Percentiles rank a stretch among this genome's conserved stretches.
These are phyloP conservation scores for Copidosoma floridanum DNA, from an alignment of 1,140 invertebrate genomes.

Conservation along the genomic window DNA sequence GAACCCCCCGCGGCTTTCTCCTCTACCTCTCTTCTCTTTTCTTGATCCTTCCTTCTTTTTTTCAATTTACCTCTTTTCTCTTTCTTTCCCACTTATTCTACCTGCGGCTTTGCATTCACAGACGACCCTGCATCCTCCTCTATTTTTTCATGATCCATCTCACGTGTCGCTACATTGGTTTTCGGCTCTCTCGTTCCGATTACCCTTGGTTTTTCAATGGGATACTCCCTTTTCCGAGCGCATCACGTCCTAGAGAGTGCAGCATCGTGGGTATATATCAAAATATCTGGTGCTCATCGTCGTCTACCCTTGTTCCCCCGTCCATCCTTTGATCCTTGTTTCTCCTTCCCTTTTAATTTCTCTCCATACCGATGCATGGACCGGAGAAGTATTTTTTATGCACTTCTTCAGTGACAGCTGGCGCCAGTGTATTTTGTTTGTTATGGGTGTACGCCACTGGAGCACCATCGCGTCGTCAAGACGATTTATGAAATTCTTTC, in stretches of 20 bases:
- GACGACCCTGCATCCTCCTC: no score
- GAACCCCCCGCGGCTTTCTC: slow-evolving; percentile 48
- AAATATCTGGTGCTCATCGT: no score
- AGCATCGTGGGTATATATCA: no score
- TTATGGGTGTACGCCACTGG: not conserved
- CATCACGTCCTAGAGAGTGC: no score
- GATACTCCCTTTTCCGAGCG: no score
- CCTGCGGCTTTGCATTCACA: no score
- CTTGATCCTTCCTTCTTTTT: slow-evolving; percentile 15
- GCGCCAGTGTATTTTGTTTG: not conserved
- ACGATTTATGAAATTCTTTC: not conserved
- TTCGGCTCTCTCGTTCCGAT: not conserved
- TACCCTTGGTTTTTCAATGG: not conserved
- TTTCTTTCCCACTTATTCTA: no score
- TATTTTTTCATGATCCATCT: not conserved
- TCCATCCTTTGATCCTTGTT: no score
- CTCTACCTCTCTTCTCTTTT: slow-evolving; percentile 27
- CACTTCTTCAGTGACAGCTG: not conserved
- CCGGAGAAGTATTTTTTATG: not conserved
- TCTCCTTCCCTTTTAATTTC: no score
- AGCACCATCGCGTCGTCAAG: not conserved
- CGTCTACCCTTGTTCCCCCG: no score
- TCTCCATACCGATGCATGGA: no score
- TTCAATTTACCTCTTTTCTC: not conserved
- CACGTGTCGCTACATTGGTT: not conserved